phyloP scores from a whole-genome alignment of 2,888 invertebrate genomes.

The Hydriomena furcata region DNA sequence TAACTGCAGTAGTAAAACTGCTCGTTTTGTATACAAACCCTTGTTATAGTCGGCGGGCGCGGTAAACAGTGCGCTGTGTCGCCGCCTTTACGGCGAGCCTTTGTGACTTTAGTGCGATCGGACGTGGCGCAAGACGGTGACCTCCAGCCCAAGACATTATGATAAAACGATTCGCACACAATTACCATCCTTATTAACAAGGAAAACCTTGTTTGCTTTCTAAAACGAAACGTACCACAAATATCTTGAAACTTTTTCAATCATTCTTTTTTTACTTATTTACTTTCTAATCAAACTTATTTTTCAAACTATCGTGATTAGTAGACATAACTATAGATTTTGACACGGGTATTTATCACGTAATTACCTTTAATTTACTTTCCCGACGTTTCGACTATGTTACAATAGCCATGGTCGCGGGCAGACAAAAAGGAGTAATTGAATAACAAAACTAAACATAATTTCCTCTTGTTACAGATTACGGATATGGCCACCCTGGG shows the following conservation, averaged over 20 bases:
- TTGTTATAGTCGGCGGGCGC: constrained; percentile 71
- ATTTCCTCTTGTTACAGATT: constrained; percentile 83
- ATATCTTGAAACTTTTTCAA: neutral
- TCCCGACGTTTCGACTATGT: too few relatives aligned
- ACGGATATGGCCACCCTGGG: constrained; percentile 91
- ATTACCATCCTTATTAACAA: constrained; percentile 17
- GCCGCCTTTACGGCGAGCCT: constrained; percentile 77
- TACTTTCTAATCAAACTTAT: too few relatives aligned
- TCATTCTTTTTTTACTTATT: too few relatives aligned
- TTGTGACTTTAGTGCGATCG: constrained; percentile 71
- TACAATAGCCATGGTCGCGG: too few relatives aligned
- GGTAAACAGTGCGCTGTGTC: constrained; percentile 79
- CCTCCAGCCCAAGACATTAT: constrained; percentile 47
- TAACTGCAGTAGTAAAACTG: constrained; percentile 77
- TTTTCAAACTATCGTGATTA: too few relatives aligned
- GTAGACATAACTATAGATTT: too few relatives aligned
- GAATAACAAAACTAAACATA: constrained; percentile 21
- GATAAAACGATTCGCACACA: constrained; percentile 47
- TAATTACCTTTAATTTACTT: too few relatives aligned
- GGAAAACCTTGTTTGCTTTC: constrained; percentile 4
- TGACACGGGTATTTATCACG: too few relatives aligned
- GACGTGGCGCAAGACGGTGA: constrained; percentile 60
- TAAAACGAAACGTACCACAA: neutral
- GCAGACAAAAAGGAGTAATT: too few relatives aligned
- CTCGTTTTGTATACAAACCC: constrained; percentile 78